Evolutionary conservation across 2,888 invertebrate species (phyloP), one percentile per base, ranked within the genome.

Genomic region (Calameuta idolon): DNA sequence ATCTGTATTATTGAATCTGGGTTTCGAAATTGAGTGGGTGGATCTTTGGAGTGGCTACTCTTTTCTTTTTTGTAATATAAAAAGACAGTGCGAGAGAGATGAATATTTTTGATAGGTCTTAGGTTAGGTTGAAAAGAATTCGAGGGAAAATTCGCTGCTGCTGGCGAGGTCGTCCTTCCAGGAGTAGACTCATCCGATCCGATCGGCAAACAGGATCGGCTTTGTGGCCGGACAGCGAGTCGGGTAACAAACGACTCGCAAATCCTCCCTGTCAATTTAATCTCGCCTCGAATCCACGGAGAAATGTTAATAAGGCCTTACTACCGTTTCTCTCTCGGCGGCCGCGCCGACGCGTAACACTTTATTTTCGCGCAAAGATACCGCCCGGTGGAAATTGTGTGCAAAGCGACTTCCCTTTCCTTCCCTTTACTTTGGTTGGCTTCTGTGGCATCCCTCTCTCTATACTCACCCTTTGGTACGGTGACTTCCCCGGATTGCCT

Each of bases 231-330:
- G 81, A 83, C 81, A 83, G 81, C 81, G 82, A 77, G 80, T 78
- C 83, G 81, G 81, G 84, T 89, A 91, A 91, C 91, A 91, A 91
- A 91, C 90, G 88, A 90, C 90, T 91, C 90, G 91, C 91, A 91
- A 91, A 91, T 91, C 90, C 91, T 91, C 86, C 85, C 91, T 91
- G 91, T 91, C 91, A 91, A 91, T 91, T 91, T 91, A 91, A 91
- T 91, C 91, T 91, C 88, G 87, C 89, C 89, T 87, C 87, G 89
- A 89, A 91, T 91, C 90, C 91, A 55, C 87, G 86, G 85, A 89
- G 90, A 91, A 91, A 91, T 91, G 90, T 91, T 91, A 91, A 91
- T 91, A 91, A 91, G 91, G 90, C 85, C 82, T 86, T 86, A 84
- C 89, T 88, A 87, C 87, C 86, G 85, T 31, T 77, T 80, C 75